These are phyloP conservation scores for Eremophila alpestris DNA, from an alignment of 2,797 vertebrate genomes.

Conservation along the genomic window DNA sequence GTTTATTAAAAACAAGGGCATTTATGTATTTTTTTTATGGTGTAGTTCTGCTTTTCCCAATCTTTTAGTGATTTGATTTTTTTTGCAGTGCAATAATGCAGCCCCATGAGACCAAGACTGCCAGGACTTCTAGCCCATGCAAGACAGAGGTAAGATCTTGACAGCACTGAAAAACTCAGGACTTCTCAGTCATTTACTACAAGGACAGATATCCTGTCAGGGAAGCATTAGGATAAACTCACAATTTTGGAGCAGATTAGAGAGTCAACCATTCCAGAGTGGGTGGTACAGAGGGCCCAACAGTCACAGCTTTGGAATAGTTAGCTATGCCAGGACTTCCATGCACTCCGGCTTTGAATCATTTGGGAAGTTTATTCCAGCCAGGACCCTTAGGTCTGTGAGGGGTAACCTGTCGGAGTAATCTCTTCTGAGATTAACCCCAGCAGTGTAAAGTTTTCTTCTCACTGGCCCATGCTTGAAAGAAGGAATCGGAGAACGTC, in stretches of 20 bases:
- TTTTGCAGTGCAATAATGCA: neutral
- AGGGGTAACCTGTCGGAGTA: no score
- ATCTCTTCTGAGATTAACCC: no score
- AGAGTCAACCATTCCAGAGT: neutral
- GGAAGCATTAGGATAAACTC: neutral
- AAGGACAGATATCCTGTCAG: neutral
- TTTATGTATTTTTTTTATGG: fast-evolving
- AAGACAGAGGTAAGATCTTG: neutral
- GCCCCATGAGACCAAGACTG: neutral
- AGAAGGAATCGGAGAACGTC: no score
- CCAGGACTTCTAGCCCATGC: neutral
- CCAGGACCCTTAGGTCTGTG: neutral
- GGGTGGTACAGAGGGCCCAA: neutral
- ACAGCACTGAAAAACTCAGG: neutral
- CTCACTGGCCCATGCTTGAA: no score
- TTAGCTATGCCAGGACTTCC: neutral
- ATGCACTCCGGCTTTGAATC: fast-evolving
- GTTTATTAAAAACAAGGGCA: neutral
- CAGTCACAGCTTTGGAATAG: neutral
- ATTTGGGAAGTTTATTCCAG: neutral
- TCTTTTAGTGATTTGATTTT: neutral
- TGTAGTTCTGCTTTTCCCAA: neutral
- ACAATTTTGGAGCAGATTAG: neutral
- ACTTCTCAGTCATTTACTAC: neutral
- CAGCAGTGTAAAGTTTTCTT: no score